Conservation (phyloP, 2,797 vertebrate genomes). For the Eupleurogrammus muticus region DNA sequence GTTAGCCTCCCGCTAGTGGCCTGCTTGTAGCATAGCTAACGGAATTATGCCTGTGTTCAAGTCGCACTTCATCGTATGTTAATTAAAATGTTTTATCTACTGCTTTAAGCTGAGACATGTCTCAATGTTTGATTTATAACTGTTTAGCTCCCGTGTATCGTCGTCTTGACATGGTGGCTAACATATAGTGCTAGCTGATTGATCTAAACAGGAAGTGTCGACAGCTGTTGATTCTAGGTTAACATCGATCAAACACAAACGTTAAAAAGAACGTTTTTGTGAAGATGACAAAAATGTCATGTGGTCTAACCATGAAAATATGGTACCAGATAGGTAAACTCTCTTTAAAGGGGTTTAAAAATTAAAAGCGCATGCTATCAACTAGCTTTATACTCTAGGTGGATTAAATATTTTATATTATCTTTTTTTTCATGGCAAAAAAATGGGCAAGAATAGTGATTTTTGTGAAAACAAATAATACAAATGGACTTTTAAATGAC, state of each 20-base stretch:
- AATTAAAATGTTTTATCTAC: background rate
- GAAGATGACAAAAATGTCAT: slow-evolving; percentile 1
- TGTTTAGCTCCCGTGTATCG: background rate
- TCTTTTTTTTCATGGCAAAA: too few species aligned
- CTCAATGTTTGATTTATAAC: fast-evolving
- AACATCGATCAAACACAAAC: slow-evolving; percentile 25
- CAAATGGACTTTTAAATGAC: too few species aligned
- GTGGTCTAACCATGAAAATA: too few species aligned
- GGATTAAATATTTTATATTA: too few species aligned
- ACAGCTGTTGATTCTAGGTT: slow-evolving; percentile 38
- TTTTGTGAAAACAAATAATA: too few species aligned
- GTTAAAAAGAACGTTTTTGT: too few species aligned
- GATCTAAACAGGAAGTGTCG: slow-evolving; percentile 66
- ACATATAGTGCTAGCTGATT: slow-evolving; percentile 15
- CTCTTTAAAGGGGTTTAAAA: too few species aligned
- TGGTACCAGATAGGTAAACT: too few species aligned
- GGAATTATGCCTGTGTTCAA: background rate
- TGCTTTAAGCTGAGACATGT: background rate
- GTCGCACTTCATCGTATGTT: background rate
- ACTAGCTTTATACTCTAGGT: too few species aligned
- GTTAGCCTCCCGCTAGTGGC: slow-evolving; percentile 59
- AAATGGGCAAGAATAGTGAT: too few species aligned
- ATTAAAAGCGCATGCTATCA: too few species aligned
- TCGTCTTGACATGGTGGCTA: background rate
- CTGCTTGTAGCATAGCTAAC: slow-evolving; percentile 51